phyloP scores from a whole-genome alignment of 2,888 invertebrate genomes.

The Leucoma salicis region DNA sequence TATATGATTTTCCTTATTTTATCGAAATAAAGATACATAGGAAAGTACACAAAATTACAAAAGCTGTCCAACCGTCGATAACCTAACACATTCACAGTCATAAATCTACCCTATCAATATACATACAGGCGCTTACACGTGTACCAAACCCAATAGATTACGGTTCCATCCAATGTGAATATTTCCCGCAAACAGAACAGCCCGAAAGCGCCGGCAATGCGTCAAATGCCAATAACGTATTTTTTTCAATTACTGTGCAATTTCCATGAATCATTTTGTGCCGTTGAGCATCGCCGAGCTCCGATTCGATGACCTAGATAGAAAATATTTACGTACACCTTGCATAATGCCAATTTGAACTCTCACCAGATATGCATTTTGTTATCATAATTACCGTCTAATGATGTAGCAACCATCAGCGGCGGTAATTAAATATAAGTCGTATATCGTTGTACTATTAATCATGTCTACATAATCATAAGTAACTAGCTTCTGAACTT shows the following conservation, averaged over 20 bases:
- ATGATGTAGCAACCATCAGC: neutral
- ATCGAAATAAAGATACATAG: no score
- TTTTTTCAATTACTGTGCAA: slow-evolving; percentile 78
- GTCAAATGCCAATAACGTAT: slow-evolving; percentile 76
- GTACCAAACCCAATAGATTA: slow-evolving; percentile 27
- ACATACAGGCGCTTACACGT: slow-evolving; percentile 2
- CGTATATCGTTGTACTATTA: slow-evolving; percentile 13
- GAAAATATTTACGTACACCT: slow-evolving; percentile 67
- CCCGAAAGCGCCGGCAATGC: slow-evolving; percentile 59
- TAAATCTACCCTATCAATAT: slow-evolving; percentile 1
- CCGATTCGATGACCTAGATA: slow-evolving; percentile 62
- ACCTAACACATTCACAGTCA: neutral
- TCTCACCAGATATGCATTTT: slow-evolving; percentile 33
- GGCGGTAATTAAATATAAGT: neutral
- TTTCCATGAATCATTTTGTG: slow-evolving; percentile 75
- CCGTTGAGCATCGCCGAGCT: slow-evolving; percentile 53
- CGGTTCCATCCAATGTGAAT: slow-evolving; percentile 44
- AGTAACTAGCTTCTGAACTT: no score
- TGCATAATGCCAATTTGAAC: slow-evolving; percentile 49
- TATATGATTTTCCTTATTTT: no score
- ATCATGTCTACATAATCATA: no score
- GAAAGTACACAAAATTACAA: no score
- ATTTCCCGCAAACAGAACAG: slow-evolving; percentile 42
- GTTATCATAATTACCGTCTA: slow-evolving; percentile 33
- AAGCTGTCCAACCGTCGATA: neutral